phyloP scores from a whole-genome alignment of 2,797 vertebrate genomes.

The Squalus acanthias region DNA sequence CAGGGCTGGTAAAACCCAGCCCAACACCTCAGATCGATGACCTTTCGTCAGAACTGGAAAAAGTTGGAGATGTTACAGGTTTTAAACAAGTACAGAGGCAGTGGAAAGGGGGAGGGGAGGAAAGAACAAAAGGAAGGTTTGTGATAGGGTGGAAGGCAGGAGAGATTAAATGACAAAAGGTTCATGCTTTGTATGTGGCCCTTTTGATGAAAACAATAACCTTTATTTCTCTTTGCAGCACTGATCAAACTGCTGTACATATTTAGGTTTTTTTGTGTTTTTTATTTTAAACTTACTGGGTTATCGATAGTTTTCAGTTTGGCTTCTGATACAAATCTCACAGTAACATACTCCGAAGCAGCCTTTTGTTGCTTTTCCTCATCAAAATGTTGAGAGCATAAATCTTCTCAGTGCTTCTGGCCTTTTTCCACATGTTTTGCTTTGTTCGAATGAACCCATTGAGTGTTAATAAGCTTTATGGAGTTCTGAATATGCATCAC shows the following conservation, averaged over 20 bases:
- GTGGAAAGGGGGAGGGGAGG: too few species aligned
- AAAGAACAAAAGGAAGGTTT: too few species aligned
- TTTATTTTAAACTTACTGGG: not conserved
- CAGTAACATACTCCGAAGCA: not conserved
- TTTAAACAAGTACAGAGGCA: too few species aligned
- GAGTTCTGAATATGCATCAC: not conserved
- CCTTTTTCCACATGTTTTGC: not conserved
- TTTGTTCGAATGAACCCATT: not conserved
- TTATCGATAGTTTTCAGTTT: not conserved
- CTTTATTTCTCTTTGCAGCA: not conserved
- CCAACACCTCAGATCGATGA: too few species aligned
- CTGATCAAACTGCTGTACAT: not conserved
- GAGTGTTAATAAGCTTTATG: not conserved
- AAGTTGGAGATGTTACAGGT: too few species aligned
- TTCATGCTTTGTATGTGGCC: not conserved
- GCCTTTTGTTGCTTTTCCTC: not conserved
- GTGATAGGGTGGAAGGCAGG: too few species aligned
- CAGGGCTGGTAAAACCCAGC: too few species aligned
- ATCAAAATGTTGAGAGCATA: not conserved
- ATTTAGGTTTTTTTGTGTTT: not conserved
- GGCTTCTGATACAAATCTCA: not conserved
- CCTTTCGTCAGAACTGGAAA: too few species aligned
- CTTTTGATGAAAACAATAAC: not conserved
- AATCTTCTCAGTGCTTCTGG: not conserved
- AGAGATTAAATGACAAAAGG: too few species aligned